Conservation (phyloP, 2,113 vertebrate species). For the Hoplias malabaricus region DNA sequence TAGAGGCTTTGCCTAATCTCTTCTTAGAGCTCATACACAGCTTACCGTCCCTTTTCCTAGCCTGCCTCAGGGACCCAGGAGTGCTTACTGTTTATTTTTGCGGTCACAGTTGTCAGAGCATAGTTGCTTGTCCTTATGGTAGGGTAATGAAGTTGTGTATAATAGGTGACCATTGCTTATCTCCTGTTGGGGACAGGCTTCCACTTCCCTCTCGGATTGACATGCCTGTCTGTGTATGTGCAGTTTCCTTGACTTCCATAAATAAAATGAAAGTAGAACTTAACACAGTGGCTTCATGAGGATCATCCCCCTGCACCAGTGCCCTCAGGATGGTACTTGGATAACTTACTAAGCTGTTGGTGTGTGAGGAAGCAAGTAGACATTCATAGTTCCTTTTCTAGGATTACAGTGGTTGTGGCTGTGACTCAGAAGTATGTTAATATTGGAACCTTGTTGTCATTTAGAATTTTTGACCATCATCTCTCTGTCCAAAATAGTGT, state of each 20-base stretch:
- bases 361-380: not conserved
- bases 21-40: constrained; percentile 71
- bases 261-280: not conserved
- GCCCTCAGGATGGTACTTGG: not conserved
- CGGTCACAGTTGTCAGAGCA: constrained; percentile 51
- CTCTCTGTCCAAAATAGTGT: too few relatives aligned
- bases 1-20: constrained; percentile 80
- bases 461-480: not conserved
- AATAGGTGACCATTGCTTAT: constrained; percentile 13
- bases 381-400: not conserved
- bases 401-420: not conserved
- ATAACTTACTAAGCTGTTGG: constrained; percentile 4
- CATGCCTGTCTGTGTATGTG: too few relatives aligned
- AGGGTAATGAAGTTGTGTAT: constrained; percentile 25
- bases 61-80: constrained; percentile 58
- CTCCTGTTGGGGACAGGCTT: not conserved
- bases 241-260: not conserved
- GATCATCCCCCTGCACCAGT: not conserved
- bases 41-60: constrained; percentile 65
- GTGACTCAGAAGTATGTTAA: not conserved
- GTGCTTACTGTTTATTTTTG: constrained; percentile 78
- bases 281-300: not conserved
- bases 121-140: constrained; percentile 57
- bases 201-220: not conserved
- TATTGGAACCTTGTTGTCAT: not conserved